Percentiles rank a stretch among this genome's conserved stretches.
Evolutionary conservation across 1,140 invertebrate species (phyloP).

Genomic region (Asbolus verrucosus): DNA sequence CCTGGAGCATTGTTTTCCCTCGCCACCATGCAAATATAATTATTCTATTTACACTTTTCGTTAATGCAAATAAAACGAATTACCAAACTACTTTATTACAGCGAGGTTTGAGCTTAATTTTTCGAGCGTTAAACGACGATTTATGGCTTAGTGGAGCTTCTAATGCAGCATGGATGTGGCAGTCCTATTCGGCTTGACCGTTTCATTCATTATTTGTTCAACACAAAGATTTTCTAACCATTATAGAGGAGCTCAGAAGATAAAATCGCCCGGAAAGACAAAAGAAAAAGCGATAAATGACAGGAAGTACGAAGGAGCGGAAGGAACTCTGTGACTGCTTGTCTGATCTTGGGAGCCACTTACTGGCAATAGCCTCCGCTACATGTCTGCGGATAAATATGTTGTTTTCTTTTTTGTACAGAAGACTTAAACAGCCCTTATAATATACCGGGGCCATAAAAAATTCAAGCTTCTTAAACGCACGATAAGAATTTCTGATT

Average conservation of each 20-base stretch:
- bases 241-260: slow-evolving; percentile 47
- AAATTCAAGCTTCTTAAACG: slow-evolving; percentile 9
- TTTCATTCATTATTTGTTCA: slow-evolving; percentile 49
- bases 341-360: slow-evolving; percentile 50
- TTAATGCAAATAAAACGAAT: not conserved
- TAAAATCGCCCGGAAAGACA: slow-evolving; percentile 52
- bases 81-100: not conserved
- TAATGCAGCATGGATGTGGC: not conserved
- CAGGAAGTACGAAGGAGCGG: slow-evolving; percentile 49
- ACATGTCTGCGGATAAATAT: slow-evolving; percentile 37
- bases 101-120: slow-evolving; percentile 1
- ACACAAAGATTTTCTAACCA: slow-evolving; percentile 44
- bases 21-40: slow-evolving; percentile 13
- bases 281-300: slow-evolving; percentile 54
- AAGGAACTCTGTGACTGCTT: slow-evolving; percentile 50
- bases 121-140: not conserved
- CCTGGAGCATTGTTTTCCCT: slow-evolving; percentile 7
- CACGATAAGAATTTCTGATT: too few species aligned
- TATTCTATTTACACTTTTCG: slow-evolving; percentile 12
- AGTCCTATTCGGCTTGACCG: slow-evolving; percentile 43
- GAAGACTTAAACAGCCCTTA: slow-evolving; percentile 12
- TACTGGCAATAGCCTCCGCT: slow-evolving; percentile 47
- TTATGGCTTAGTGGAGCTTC: not conserved
- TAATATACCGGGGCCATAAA: slow-evolving; percentile 14
- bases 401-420: slow-evolving; percentile 14